Base-by-base conservation (phyloP, 2,888 invertebrate genomes). In the Erebia aethiops region DNA sequence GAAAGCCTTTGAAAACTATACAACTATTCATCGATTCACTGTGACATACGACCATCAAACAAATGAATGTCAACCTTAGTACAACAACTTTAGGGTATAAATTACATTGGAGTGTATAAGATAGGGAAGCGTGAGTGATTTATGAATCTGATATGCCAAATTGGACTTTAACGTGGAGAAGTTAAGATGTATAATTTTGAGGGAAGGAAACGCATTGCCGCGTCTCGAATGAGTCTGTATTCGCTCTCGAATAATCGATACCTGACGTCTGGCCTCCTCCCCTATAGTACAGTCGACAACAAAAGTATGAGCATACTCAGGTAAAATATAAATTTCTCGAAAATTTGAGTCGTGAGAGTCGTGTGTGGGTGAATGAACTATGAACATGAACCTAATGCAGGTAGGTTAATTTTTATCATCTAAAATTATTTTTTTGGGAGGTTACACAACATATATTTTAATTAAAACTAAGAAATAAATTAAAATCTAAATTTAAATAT, bases 211-310 rank as follows among this genome's bases (percentile, higher is more conserved):
- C 86, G 83, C 81, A 78, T 85, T 85, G 86, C 84, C 81, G 82
- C 82, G 82, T 79, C 86, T 84, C 85, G 84, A 82, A 82, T 82
- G 85, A 85, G 85, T 86, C 79, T 81, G 86, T 87, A 87, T 89
- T 90, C 91, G 87, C 88, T 90, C 91, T 90, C 90, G 87, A 92
- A 92, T 92, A 92, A 92, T 92, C 92, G 92, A 92, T 92, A 92
- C 85, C 89, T 91, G 92, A 92, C 92, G 92, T 92, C 92, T 92
- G 92, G 91, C 85, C 74, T 75, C 80, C 80, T 57, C 81, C 84
- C 82, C 84, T 66, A 58, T 26, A 13, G 76, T 74, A 75, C 68
- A 71, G 60, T 63, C 63, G 61, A 14, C 43, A 16, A 52, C 43
- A 68, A 74, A 74, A 72, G 26, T 21, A 54, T 60, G 46, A 62